Evolutionary conservation across 2,888 invertebrate species (phyloP).

Genomic region (Ethmia dodecea): DNA sequence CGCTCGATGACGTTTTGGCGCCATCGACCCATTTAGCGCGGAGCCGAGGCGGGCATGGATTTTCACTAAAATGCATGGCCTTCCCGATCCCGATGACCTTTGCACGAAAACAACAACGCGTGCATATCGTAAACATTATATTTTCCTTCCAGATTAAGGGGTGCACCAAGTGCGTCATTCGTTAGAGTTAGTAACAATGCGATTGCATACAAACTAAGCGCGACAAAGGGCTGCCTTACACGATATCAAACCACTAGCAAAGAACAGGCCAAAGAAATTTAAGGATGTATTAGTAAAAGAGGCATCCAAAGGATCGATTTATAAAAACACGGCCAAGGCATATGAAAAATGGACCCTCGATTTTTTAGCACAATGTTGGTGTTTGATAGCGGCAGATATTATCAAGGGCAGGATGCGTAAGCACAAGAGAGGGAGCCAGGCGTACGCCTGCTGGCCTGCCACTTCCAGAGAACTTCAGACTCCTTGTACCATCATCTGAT

Average conservation of each 20-base stretch:
- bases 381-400: conserved; percentile 62
- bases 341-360: conserved; percentile 74
- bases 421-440: conserved; percentile 70
- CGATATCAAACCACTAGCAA: conserved; percentile 59
- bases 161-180: conserved; percentile 71
- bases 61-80: conserved; percentile 48
- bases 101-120: conserved; percentile 29
- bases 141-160: conserved; percentile 68
- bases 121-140: conserved; percentile 31
- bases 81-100: conserved; percentile 48
- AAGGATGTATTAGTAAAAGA: conserved; percentile 70
- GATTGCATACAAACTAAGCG: conserved; percentile 62
- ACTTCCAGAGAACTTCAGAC: conserved; percentile 54
- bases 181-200: conserved; percentile 70
- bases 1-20: conserved; percentile 68
- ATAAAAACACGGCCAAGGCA: conserved; percentile 69
- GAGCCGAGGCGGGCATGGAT: conserved; percentile 58
- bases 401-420: conserved; percentile 73
- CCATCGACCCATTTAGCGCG: conserved; percentile 74
- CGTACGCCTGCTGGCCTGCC: conserved; percentile 67
- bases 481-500: conserved; percentile 60
- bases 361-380: conserved; percentile 58
- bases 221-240: conserved; percentile 47
- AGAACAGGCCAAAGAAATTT: conserved; percentile 72
- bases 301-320: conserved; percentile 63